Evolutionary conservation across 2,113 vertebrate species (phyloP).

Genomic region (Hystrix cristata): DNA sequence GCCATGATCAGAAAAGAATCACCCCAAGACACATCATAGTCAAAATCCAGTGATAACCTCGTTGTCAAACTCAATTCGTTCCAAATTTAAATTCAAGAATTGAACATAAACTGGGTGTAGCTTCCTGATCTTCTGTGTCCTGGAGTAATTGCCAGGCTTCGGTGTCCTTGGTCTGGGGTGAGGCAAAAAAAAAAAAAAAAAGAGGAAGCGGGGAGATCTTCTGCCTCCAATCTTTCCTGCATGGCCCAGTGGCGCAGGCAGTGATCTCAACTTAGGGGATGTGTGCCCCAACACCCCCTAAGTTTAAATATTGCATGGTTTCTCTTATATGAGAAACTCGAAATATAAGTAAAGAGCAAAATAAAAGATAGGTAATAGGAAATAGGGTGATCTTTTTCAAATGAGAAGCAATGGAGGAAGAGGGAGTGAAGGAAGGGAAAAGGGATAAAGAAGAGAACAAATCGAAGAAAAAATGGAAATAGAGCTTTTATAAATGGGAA

Average conservation of each 20-base stretch:
- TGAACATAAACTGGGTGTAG: not conserved
- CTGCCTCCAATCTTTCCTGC: no score
- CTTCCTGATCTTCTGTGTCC: no score
- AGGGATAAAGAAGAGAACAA: not conserved
- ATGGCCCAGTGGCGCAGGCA: no score
- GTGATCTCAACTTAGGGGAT: no score
- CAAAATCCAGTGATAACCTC: not conserved
- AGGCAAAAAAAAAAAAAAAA: no score
- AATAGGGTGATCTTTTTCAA: not conserved
- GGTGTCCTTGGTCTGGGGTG: no score
- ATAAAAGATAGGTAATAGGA: not conserved
- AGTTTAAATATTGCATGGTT: not conserved
- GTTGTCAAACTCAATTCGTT: not conserved
- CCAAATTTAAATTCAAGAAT: not conserved
- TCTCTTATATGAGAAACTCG: not conserved
- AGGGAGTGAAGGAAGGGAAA: not conserved
- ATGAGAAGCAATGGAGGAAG: not conserved
- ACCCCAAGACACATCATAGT: not conserved
- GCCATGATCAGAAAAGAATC: not conserved
- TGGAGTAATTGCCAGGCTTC: no score
- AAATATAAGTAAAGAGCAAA: not conserved
- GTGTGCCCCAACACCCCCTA: no score
- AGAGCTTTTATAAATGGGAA: not conserved
- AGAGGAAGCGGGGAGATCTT: no score
- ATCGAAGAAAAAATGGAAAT: not conserved